Evolutionary conservation across 2,888 invertebrate species (phyloP), one percentile per base, ranked within the genome.

Genomic region (Drosophila paracracens): DNA sequence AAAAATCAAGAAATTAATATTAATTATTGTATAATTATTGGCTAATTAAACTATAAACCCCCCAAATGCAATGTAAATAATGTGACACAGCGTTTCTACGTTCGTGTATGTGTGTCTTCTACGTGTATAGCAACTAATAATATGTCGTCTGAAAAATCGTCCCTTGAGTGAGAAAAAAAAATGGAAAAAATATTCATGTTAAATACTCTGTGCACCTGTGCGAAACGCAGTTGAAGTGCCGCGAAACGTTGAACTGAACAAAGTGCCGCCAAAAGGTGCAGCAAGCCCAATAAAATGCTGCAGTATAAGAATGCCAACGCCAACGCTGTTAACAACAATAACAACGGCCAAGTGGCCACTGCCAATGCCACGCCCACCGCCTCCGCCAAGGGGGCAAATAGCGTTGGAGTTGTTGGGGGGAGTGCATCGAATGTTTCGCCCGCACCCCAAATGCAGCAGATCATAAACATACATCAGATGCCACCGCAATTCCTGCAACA

Each of bases 391-490:
- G 80, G 80, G 43, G 74, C 65, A 16, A 56, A 54, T 2, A 85
- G 76, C 72, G 72, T 51, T 18, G 57, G 79, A n/a, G 65, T 63
- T 8, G 70, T 64, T 11, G 46, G 66, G 5, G 57, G 71, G 29
- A 60, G 71, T 35, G 63, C 74, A 2, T 54, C 69, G 4, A 29
- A 78, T 13, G 63, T 68, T 2, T 73, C 83, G n/a, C 76, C 82
- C 4, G 75, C 88, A 16, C 81, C 90, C 5, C 76, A 83, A 64
- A 88, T 92, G 78, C 92, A 90, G 54, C 91, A 92, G 75, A 92
- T 92, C 8, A 91, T 92, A 16, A 91, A 91, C 70, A 82, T 92
- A 50, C 91, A 92, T 54, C 91, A 91, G 50, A 76, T 92, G 72
- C 91, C 89, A 1, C 83, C 82, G 18, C 92, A 92, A 21, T 91